These are phyloP conservation scores for Gymnothorax javanicus DNA, from an alignment of 2,797 vertebrate genomes.

Conservation along the genomic window DNA sequence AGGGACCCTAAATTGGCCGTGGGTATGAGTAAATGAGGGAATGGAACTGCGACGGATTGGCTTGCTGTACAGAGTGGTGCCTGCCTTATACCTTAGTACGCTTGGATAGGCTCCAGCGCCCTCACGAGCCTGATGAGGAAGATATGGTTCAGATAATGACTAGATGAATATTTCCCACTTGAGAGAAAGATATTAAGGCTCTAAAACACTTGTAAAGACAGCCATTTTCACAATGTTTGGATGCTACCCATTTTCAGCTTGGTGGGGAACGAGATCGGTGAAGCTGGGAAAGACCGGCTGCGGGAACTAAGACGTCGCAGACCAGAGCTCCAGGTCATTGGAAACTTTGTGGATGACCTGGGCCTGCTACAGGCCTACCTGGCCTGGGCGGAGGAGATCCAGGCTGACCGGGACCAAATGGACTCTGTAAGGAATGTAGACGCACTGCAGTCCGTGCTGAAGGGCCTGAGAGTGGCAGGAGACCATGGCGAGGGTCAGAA, in stretches of 20 bases:
- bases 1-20: too few species aligned
- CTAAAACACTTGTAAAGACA: too few species aligned
- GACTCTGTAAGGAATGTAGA: constrained; percentile 68
- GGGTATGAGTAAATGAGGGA: too few species aligned
- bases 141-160: too few species aligned
- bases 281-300: constrained; percentile 55
- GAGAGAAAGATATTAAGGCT: too few species aligned
- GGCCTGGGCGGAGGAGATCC: constrained; percentile 71
- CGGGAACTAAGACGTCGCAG: constrained; percentile 49
- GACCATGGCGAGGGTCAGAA: constrained; percentile 41
- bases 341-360: constrained; percentile 65
- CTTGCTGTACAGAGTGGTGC: too few species aligned
- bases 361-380: constrained; percentile 66
- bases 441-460: constrained; percentile 62
- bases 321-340: constrained; percentile 61
- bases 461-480: constrained; percentile 49
- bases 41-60: too few species aligned
- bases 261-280: constrained; percentile 65
- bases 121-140: too few species aligned
- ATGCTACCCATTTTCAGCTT: constrained; percentile 52
- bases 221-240: too few species aligned
- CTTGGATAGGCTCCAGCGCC: too few species aligned
- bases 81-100: too few species aligned
- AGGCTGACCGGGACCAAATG: constrained; percentile 63
- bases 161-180: too few species aligned